Conservation (phyloP, 1,140 invertebrate genomes). For the Kradibia gibbosae region DNA sequence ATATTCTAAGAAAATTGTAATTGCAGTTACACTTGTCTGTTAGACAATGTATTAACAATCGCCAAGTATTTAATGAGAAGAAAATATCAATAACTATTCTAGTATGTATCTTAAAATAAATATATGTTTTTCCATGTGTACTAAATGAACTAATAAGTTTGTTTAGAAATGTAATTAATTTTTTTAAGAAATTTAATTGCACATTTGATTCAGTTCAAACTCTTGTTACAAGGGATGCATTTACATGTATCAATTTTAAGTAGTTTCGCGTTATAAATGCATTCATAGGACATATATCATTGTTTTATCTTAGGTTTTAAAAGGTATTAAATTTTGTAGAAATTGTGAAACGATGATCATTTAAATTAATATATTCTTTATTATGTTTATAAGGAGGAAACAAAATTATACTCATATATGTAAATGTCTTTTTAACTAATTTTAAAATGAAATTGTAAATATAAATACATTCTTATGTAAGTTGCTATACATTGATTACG, state of each 20-base stretch:
- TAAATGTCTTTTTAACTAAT: no score
- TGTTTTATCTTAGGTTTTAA: no score
- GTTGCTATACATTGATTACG: no score
- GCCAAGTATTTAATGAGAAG: background rate
- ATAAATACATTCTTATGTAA: no score
- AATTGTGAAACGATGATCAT: no score
- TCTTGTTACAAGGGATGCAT: background rate
- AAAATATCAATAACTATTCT: background rate
- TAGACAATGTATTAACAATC: background rate
- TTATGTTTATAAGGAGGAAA: no score
- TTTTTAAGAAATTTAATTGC: background rate
- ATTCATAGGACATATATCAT: no score
- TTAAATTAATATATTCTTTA: no score
- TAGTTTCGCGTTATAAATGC: background rate
- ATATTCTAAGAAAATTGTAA: constrained; percentile 6
- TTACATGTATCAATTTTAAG: background rate
- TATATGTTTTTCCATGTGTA: background rate
- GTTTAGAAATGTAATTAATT: background rate
- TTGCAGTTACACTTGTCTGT: background rate
- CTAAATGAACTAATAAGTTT: background rate
- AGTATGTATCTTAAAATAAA: background rate
- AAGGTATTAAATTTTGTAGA: no score
- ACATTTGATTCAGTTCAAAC: background rate
- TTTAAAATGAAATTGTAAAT: no score
- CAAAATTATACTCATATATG: no score